Percentiles rank a stretch among this genome's conserved stretches.
Evolutionary conservation across 2,888 invertebrate species (phyloP).

Genomic region (Synergus gifuensis): DNA sequence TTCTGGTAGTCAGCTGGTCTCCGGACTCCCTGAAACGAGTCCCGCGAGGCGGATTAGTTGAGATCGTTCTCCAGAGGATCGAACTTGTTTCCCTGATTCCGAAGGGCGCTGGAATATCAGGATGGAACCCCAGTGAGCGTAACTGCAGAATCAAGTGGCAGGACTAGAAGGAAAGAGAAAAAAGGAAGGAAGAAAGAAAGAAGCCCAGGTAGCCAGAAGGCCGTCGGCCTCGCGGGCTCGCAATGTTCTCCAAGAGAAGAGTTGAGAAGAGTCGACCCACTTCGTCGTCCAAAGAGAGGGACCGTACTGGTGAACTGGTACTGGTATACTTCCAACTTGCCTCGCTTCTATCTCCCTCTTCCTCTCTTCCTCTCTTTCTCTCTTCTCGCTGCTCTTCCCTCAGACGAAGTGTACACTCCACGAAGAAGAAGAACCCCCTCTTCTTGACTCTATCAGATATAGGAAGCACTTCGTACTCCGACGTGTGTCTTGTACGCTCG

Average conservation of each 20-base stretch:
- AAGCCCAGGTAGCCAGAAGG: slow-evolving; percentile 57
- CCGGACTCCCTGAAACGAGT: background rate
- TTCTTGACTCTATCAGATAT: slow-evolving; percentile 57
- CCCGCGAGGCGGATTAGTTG: slow-evolving; percentile 21
- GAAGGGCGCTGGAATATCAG: slow-evolving; percentile 41
- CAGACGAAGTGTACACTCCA: slow-evolving; percentile 55
- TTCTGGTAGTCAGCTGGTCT: background rate
- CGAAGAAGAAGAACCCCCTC: slow-evolving; percentile 53
- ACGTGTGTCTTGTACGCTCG: slow-evolving; percentile 59
- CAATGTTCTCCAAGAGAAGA: slow-evolving; percentile 61
- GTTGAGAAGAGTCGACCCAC: slow-evolving; percentile 68
- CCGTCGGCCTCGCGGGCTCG: slow-evolving; percentile 65
- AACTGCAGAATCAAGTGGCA: slow-evolving; percentile 43
- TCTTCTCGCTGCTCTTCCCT: slow-evolving; percentile 54
- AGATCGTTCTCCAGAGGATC: slow-evolving; percentile 27
- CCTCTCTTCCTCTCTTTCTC: slow-evolving; percentile 52
- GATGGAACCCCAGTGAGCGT: slow-evolving; percentile 38
- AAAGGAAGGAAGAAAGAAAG: slow-evolving; percentile 49
- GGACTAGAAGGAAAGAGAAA: slow-evolving; percentile 43
- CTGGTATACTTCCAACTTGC: slow-evolving; percentile 57
- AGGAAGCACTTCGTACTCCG: slow-evolving; percentile 59
- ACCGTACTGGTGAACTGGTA: slow-evolving; percentile 65
- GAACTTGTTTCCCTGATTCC: slow-evolving; percentile 39
- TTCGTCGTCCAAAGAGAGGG: slow-evolving; percentile 70
- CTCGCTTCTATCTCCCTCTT: slow-evolving; percentile 53